Percentiles rank a stretch among this genome's conserved stretches.
phyloP scores from a whole-genome alignment of 2,888 invertebrate genomes.

The Thyatira batis region DNA sequence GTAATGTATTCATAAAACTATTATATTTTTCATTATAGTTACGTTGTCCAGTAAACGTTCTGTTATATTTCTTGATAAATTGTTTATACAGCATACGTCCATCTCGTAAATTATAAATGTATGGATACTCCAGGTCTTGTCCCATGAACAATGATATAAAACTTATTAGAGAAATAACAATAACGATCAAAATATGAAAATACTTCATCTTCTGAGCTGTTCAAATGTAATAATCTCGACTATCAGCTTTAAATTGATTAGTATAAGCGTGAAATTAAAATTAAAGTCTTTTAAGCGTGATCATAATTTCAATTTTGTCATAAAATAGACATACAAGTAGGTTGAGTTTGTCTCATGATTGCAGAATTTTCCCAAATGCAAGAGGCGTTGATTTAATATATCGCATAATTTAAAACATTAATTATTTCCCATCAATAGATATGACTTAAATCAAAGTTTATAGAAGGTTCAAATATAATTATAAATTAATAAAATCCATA shows the following conservation, averaged over 20 bases:
- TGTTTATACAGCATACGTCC: constrained; percentile 31
- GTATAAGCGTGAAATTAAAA: constrained; percentile 9
- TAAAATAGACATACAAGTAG: too few species aligned
- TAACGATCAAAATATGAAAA: neutral
- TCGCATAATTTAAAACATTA: too few species aligned
- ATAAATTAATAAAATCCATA: neutral
- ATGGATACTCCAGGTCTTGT: constrained; percentile 8
- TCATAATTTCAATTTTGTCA: too few species aligned
- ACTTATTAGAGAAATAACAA: constrained; percentile 16
- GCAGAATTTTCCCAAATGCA: too few species aligned
- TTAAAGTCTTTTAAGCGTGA: constrained; percentile 32
- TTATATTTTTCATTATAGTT: constrained; percentile 47
- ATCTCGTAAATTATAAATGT: constrained; percentile 32
- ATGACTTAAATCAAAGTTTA: too few species aligned
- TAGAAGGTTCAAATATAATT: too few species aligned
- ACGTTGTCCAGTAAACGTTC: constrained; percentile 32
- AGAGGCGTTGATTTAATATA: too few species aligned
- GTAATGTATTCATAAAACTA: constrained; percentile 52
- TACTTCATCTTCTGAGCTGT: neutral
- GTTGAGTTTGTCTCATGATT: too few species aligned
- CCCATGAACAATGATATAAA: constrained; percentile 12
- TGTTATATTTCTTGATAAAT: constrained; percentile 38
- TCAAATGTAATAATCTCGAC: constrained; percentile 13
- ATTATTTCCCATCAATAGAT: too few species aligned
- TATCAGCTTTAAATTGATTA: constrained; percentile 22